Base-by-base conservation (phyloP, 2,797 vertebrate species). In the Brachyrhaphis roseni region DNA sequence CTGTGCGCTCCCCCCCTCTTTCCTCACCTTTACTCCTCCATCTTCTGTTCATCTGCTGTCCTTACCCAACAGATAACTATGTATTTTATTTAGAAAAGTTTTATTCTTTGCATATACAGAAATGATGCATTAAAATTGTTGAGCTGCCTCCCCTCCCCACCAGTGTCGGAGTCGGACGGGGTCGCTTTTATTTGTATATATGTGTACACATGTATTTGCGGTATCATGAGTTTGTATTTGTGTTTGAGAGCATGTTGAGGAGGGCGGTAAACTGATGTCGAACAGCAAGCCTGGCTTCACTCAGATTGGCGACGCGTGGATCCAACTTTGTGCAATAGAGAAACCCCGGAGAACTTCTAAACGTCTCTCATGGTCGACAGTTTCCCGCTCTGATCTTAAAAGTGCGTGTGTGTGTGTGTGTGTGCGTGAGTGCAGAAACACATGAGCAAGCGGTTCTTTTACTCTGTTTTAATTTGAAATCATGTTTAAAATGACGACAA, bases 41-140 rank as follows among this genome's bases (percentile, higher is more conserved):
- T 84, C 82, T 74, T 86, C 84, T 74, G 76, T 74, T 83, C 92
- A 93, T 91, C 91, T 89, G 90, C 89, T 91, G 86, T 83, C 89
- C 84, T 82, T 78, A 87, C 82, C 87, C 81, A 96, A 94, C 94
- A 96, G 92, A 96, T 93, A 93, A 93, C 92, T 93, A 94, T 95
- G 94, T 95, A 95, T 96, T 96, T 96, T 96, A 96, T 96, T 95
- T 96, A 95, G 95, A 95, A 94, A 95, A 92, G 89, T 95, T 96
- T 96, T 96, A 96, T 96, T 96, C 94, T 95, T 95, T 94, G 89
- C 95, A 94, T 96, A 95, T 96, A 95, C 93, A 95, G 92, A 96
- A 95, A 94, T 88, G 88, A 94, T 95, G 94, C 94, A 95, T 96
- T 95, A 95, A 95, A 95, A 95, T 91, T 90, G 86, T 91, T 90